These are phyloP conservation scores for Caenorhabditis sp. DNA, from an alignment of 2,888 invertebrate species.

Conservation along the genomic window DNA sequence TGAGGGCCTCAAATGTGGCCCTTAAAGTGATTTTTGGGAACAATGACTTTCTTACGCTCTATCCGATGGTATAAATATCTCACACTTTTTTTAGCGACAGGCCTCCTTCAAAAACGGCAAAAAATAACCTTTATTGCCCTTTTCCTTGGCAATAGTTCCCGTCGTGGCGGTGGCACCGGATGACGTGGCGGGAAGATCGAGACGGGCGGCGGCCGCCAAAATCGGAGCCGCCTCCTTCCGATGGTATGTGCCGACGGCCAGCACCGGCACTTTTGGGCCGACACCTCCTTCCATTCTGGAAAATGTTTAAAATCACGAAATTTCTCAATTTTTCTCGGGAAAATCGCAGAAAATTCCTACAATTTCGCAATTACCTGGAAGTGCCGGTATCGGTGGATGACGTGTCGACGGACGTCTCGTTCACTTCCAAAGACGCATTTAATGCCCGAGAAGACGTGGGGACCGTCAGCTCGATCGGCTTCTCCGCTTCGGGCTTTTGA, in stretches of 20 bases:
- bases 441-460: no score
- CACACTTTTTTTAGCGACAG: no score
- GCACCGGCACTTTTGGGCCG: conserved; percentile 35
- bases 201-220: conserved; percentile 41
- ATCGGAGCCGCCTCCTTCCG: conserved; percentile 58
- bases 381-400: conserved; percentile 46
- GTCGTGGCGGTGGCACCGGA: background rate
- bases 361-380: conserved; percentile 8
- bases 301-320: background rate
- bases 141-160: conserved; percentile 10
- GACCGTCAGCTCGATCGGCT: conserved; percentile 36
- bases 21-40: no score
- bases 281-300: conserved; percentile 40
- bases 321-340: background rate
- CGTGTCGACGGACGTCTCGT: conserved; percentile 5
- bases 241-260: conserved; percentile 54
- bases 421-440: background rate
- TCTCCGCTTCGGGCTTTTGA: no score
- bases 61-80: no score
- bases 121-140: conserved; percentile 25
- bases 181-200: conserved; percentile 19
- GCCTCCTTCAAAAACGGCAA: background rate
- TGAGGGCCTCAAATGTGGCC: no score
- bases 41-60: no score
- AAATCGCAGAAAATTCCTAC: background rate